Evolutionary conservation across 2,888 invertebrate species (phyloP), one percentile per base, ranked within the genome.

Genomic region (Carterocephalus palaemon): DNA sequence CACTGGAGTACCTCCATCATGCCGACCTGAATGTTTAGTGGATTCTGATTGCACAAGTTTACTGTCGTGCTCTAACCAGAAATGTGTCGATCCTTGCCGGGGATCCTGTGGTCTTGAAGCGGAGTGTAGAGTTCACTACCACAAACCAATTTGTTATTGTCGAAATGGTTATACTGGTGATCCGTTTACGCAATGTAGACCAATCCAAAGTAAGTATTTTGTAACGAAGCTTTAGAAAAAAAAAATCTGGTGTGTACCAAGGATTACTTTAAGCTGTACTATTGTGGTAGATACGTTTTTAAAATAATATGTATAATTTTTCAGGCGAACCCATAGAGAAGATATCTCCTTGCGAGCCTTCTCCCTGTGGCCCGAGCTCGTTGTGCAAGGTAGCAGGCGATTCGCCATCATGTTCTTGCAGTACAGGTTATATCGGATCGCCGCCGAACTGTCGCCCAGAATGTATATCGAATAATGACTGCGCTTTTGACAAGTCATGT

Each of bases 71-170:
- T 89, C 92, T 2, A 93, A 93, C 64, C 91, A 91, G 51, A 94
- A 92, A 72, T 96, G 95, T 62, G 83, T 90, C 3, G 92, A 95
- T 63, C 95, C 95, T 22, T 96, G 95, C 59, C 89, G 90, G 9
- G 94, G 94, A 22, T 90, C 92, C 6, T 95, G 95, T 54, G 95
- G 95, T 48, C 88, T 92, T 54, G 89, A 90, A 36, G 93, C 96
- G 1, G 83, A 91, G 54, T 96, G 96, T 64, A 89, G 90, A 61
- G 92, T 94, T 1, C 90, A 94, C 51, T 93, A 95, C 65, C 96
- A 96, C 70, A 93, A 92, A 67, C 95, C 96, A 0, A 92, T 95
- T 36, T 96, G 96, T 67, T 92, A 90, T 54, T 96, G 96, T 64
- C 91, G 92, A 47, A 85, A 81, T 47, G 89, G 89, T 41, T 90